Evolutionary conservation across 2,797 vertebrate genomes (phyloP), one percentile per base, ranked within the genome.

Genomic region (Bovichtus variegatus): DNA sequence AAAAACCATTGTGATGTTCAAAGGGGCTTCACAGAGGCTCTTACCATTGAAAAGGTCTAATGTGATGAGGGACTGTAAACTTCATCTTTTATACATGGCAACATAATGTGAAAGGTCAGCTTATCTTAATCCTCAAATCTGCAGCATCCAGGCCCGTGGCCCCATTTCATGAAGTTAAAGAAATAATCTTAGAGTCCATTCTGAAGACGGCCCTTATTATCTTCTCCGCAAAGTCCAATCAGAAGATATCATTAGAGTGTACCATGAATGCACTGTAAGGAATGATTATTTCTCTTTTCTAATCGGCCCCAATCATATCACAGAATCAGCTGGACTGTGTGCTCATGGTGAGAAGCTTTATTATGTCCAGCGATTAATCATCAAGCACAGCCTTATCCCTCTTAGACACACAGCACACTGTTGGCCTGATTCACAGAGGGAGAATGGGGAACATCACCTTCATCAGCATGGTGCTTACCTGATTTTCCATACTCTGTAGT

Each of bases 71-170:
- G 85, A 89, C 83, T 88, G 89, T 94, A 93, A 94, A 94, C 92
- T 93, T 94, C 91, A 93, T 95, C 92, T 94, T 95, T 94, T 94
- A 93, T 94, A 93, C 92, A 92, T 92, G 89, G 89, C 85, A 90
- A 89, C 87, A 92, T 92, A 94, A 95, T 94, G 92, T 94, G 90
- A 94, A 95, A 94, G 94, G 94, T 95, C 92, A 94, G 79, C 69
- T 95, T 94, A 94, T 93, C 93, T 94, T 95, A 95, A 95, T 95
- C 95, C 95, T 93, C 90, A 94, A 95, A 95, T 95, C 94, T 91
- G 84, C 89, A 78, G 87, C 87, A 84, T 88, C 85, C 95, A 95
- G 93, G 87, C 89, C 82, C 8, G 58, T 86, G 84, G 85, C 88
- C 89, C 84, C 87, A 87, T 93, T 94, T 93, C 86, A 93, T 91